Conservation (phyloP, 1,140 invertebrate species). For the Ceratosolen fusciceps region DNA sequence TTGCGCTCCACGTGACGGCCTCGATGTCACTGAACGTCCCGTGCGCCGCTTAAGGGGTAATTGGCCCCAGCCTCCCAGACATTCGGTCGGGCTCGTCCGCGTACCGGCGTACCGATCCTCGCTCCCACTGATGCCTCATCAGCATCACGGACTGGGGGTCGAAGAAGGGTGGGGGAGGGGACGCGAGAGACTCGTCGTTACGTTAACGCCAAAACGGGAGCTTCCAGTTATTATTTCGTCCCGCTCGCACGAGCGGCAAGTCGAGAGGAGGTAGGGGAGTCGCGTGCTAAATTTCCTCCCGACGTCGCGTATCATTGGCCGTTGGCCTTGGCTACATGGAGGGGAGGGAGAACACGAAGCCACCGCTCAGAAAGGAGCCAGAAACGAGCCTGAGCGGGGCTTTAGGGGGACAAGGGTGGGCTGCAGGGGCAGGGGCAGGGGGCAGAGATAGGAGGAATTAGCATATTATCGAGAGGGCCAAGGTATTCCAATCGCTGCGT, state of each 20-base stretch:
- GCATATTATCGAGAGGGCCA: constrained; percentile 40
- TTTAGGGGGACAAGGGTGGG: too few relatives aligned
- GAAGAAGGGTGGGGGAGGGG: too few relatives aligned
- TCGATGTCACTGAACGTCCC: constrained; percentile 43
- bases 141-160: not conserved
- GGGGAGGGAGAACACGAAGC: not conserved
- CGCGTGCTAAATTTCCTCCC: not conserved
- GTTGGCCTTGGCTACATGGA: constrained; percentile 22
- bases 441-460: constrained; percentile 30
- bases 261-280: too few relatives aligned
- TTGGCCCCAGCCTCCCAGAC: constrained; percentile 33
- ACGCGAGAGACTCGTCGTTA: too few relatives aligned
- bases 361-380: not conserved
- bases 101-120: not conserved
- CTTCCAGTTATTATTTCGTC: not conserved
- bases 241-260: not conserved
- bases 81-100: constrained; percentile 12
- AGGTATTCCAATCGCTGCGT: constrained; percentile 34
- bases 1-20: constrained; percentile 20
- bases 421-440: too few relatives aligned
- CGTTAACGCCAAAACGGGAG: not conserved
- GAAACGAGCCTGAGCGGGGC: too few relatives aligned
- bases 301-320: not conserved
- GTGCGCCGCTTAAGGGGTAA: constrained; percentile 43
- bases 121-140: not conserved